phyloP scores from a whole-genome alignment of 2,797 vertebrate species.

The Sphaeramia orbicularis region DNA sequence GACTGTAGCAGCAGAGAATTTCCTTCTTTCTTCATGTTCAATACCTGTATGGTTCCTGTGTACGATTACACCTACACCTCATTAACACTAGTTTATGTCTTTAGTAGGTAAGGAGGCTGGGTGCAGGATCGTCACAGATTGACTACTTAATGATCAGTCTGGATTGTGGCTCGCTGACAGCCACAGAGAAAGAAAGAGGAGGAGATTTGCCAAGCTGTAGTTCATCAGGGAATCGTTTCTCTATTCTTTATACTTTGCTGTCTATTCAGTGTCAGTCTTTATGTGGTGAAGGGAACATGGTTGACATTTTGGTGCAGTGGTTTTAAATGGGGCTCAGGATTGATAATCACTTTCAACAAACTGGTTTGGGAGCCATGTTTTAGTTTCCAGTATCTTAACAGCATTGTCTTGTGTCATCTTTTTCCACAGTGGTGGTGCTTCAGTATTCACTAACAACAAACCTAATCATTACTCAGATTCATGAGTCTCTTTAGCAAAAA shows the following conservation, averaged over 20 bases:
- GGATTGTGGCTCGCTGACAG: conserved; percentile 39
- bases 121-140: conserved; percentile 12
- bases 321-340: conserved; percentile 12
- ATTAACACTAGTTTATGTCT: conserved; percentile 43
- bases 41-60: conserved; percentile 1
- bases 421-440: background rate
- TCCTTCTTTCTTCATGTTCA: background rate
- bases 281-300: conserved; percentile 15
- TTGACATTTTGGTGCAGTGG: conserved; percentile 18
- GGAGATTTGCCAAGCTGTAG: conserved; percentile 46
- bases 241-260: conserved; percentile 12
- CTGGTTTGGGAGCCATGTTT: background rate
- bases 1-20: background rate
- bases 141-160: conserved; percentile 50
- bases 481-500: too few relatives aligned
- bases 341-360: conserved; percentile 5
- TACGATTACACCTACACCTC: background rate
- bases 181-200: conserved; percentile 33
- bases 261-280: conserved; percentile 13
- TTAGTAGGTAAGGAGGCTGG: conserved; percentile 45
- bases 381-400: background rate
- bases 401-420: background rate
- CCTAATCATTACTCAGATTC: background rate
- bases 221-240: conserved; percentile 40
- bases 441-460: conserved; percentile 4